A percentile compares a stretch with the other conserved stretches of the same genome.
Conservation (phyloP, 2,113 vertebrate species). For the Gallinago paraguaiae region DNA sequence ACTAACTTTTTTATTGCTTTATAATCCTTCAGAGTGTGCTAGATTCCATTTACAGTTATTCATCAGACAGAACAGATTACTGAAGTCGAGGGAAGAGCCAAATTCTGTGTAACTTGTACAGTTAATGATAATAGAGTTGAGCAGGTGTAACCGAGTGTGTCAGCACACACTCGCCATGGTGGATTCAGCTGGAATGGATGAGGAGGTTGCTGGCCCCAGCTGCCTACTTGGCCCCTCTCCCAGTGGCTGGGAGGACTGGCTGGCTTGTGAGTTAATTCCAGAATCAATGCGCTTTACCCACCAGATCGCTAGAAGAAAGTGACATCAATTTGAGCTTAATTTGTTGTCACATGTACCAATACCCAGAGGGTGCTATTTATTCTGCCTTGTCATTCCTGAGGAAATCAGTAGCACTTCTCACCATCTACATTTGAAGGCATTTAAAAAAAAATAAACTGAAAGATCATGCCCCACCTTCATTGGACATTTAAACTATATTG, state of each 20-base stretch:
- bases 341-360: background rate
- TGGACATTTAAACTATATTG: background rate
- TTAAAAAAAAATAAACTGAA: background rate
- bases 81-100: background rate
- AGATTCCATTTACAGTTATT: background rate
- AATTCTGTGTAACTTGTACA: background rate
- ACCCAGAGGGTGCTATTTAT: background rate
- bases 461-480: background rate
- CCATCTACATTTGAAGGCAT: background rate
- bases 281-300: background rate
- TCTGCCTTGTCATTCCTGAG: background rate
- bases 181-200: background rate
- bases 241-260: background rate
- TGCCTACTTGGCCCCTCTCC: background rate
- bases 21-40: background rate
- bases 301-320: background rate
- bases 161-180: background rate
- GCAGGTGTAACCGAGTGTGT: background rate
- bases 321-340: background rate
- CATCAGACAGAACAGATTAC: background rate
- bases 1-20: background rate
- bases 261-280: background rate
- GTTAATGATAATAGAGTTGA: background rate
- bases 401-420: background rate
- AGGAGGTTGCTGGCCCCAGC: background rate